Evolutionary conservation across 2,113 vertebrate genomes (phyloP).

Genomic region (Ictalurus furcatus): DNA sequence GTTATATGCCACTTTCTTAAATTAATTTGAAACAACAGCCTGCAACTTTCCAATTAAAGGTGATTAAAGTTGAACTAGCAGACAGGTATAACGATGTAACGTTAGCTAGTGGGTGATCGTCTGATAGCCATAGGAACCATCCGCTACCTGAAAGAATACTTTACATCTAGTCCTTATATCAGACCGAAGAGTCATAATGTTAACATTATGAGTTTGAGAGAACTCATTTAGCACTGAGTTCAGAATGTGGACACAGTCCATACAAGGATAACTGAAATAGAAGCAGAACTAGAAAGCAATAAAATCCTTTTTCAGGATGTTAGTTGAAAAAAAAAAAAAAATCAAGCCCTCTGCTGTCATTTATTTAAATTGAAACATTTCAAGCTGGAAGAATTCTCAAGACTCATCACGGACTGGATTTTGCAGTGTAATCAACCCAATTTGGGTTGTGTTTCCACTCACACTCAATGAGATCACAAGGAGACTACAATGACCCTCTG

Average conservation of each 20-base stretch:
- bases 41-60: background rate
- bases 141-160: background rate
- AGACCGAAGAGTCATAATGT: background rate
- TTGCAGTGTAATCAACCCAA: background rate
- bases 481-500: conserved; percentile 19
- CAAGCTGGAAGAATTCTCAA: background rate
- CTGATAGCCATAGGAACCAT: background rate
- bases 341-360: background rate
- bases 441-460: background rate
- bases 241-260: background rate
- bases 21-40: background rate
- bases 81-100: background rate
- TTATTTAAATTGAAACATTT: background rate
- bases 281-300: background rate
- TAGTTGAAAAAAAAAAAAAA: background rate
- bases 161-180: background rate
- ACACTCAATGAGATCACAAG: conserved; percentile 1
- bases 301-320: background rate
- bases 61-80: background rate
- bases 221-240: background rate
- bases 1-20: background rate
- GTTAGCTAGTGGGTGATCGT: background rate
- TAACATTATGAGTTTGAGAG: background rate
- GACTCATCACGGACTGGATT: background rate
- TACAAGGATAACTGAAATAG: background rate